phyloP scores from a whole-genome alignment of 1,140 invertebrate genomes.

The Trichogramma pretiosum region DNA sequence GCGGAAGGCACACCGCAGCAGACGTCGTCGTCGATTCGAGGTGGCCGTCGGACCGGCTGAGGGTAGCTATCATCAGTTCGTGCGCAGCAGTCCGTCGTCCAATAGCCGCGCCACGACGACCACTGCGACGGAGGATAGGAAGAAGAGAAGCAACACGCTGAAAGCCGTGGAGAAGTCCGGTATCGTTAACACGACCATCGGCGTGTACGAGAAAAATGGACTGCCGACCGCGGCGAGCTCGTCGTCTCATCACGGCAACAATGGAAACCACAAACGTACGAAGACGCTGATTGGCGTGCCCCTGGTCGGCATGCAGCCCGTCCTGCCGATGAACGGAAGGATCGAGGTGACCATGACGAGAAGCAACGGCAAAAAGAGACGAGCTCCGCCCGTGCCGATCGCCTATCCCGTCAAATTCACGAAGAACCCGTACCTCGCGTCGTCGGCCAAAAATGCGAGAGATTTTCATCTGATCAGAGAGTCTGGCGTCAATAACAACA shows the following conservation, averaged over 20 bases:
- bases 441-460: background rate
- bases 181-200: slow-evolving; percentile 32
- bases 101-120: background rate
- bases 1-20: background rate
- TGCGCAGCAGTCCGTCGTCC: no score
- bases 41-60: background rate
- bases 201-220: slow-evolving; percentile 33
- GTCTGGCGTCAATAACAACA: slow-evolving; percentile 4
- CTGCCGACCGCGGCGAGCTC: slow-evolving; percentile 7
- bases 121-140: background rate
- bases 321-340: background rate
- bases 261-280: slow-evolving; percentile 1
- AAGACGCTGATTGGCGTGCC: slow-evolving; percentile 27
- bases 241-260: no score
- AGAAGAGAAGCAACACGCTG: slow-evolving; percentile 14
- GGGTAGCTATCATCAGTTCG: background rate
- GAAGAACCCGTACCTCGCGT: background rate
- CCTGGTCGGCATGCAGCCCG: slow-evolving; percentile 36
- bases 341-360: background rate
- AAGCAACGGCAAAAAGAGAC: slow-evolving; percentile 1
- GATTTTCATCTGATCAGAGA: background rate
- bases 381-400: slow-evolving; percentile 7
- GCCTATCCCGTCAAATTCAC: background rate
- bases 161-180: slow-evolving; percentile 12
- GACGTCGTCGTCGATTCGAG: slow-evolving; percentile 4